phyloP scores from a whole-genome alignment of 2,888 invertebrate species.

The Salticus scenicus region DNA sequence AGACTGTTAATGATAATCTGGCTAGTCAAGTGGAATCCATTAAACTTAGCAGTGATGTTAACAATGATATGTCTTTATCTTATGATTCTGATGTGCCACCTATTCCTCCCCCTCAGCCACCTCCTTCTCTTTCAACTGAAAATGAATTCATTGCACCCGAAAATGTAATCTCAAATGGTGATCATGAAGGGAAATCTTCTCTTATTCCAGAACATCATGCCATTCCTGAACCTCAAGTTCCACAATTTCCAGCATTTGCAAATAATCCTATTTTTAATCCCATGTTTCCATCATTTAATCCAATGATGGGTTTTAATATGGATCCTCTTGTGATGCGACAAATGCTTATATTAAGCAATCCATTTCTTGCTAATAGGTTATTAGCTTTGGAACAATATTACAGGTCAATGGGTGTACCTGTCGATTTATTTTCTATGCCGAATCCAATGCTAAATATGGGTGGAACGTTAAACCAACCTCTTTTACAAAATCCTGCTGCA shows the following conservation, averaged over 20 bases:
- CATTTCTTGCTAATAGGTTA: conserved; percentile 32
- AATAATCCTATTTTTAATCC: neutral
- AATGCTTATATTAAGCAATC: conserved; percentile 41
- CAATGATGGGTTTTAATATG: neutral
- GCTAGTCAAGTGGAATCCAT: no score
- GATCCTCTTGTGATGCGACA: conserved; percentile 28
- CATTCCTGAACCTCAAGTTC: no score
- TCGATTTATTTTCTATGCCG: neutral
- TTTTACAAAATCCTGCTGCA: neutral
- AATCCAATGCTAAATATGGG: neutral
- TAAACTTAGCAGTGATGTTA: no score
- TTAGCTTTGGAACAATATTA: conserved; percentile 40
- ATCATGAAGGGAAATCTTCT: no score
- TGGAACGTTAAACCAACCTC: neutral
- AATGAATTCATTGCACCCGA: no score
- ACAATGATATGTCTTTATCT: neutral
- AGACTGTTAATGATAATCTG: no score
- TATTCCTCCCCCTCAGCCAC: neutral
- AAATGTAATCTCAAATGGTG: no score
- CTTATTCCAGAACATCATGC: no score
- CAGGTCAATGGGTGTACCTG: conserved; percentile 20
- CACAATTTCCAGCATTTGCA: no score
- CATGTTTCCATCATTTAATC: neutral
- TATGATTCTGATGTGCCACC: neutral
- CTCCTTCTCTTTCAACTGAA: neutral